A percentile compares a stretch with the other conserved stretches of the same genome.
Conservation (phyloP, 2,797 vertebrate genomes). For the Ctenochaetus hawaiiensis region DNA sequence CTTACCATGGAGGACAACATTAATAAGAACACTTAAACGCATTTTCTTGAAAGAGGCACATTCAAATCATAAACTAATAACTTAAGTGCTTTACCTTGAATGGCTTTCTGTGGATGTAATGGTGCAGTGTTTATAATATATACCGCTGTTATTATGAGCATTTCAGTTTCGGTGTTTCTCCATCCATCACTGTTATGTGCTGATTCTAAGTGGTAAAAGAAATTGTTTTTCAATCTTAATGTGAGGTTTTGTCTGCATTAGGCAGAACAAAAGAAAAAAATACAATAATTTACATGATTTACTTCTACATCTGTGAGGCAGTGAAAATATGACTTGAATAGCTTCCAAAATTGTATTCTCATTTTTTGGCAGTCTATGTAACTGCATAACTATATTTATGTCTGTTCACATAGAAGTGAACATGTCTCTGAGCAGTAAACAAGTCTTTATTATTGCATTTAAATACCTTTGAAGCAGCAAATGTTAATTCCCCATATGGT, state of each 20-base stretch:
- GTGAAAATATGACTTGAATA: neutral
- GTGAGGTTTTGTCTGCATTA: neutral
- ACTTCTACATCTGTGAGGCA: neutral
- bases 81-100: slow-evolving; percentile 20
- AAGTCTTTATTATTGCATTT: neutral
- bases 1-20: slow-evolving; percentile 9
- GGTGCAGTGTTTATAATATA: slow-evolving; percentile 13
- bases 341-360: neutral
- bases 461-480: slow-evolving; percentile 3
- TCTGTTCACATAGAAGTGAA: neutral
- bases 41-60: neutral
- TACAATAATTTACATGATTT: neutral
- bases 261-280: neutral
- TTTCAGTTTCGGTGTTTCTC: slow-evolving; percentile 24
- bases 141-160: slow-evolving; percentile 5
- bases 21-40: slow-evolving; percentile 1
- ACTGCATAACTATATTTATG: neutral
- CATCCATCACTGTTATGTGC: slow-evolving; percentile 3
- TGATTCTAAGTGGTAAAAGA: slow-evolving; percentile 6
- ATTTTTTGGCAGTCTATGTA: neutral
- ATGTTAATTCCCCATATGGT: neutral
- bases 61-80: slow-evolving; percentile 24
- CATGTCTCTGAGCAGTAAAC: neutral
- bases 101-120: slow-evolving; percentile 5
- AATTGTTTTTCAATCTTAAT: slow-evolving; percentile 11